Conservation (phyloP, 2,888 invertebrate species). For the Notocelia uddmanniana region DNA sequence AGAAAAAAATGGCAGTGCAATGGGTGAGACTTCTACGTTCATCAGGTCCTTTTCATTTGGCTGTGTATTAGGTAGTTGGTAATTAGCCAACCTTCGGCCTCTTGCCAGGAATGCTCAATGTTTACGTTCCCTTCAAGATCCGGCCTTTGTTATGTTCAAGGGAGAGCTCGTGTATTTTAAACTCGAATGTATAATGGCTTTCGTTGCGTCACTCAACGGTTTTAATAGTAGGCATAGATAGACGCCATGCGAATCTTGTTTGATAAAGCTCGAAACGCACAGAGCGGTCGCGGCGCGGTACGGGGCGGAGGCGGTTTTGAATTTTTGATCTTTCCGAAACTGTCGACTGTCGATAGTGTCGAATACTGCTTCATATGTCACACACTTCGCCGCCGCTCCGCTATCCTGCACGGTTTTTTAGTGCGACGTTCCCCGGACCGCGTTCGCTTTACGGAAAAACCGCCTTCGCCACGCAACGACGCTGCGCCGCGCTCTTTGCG, state of each 20-base stretch:
- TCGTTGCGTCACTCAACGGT: conserved; percentile 19
- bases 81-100: conserved; percentile 64
- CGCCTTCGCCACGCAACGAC: too few species aligned
- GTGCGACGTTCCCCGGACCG: too few species aligned
- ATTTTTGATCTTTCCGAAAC: too few species aligned
- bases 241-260: neutral
- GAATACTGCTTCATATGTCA: too few species aligned
- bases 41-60: conserved; percentile 21
- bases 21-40: neutral
- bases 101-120: conserved; percentile 65
- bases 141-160: conserved; percentile 65
- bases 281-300: too few species aligned
- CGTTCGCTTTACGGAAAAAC: too few species aligned
- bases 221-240: neutral
- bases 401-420: too few species aligned
- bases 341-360: too few species aligned
- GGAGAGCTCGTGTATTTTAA: conserved; percentile 40
- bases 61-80: conserved; percentile 52
- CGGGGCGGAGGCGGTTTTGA: too few species aligned
- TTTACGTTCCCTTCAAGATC: conserved; percentile 62
- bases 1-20: neutral
- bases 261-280: too few species aligned
- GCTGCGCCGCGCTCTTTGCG: too few species aligned
- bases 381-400: too few species aligned
- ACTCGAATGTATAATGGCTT: conserved; percentile 25